Conservation (phyloP, 2,888 invertebrate genomes). For the Kryphioiulus occultus region DNA sequence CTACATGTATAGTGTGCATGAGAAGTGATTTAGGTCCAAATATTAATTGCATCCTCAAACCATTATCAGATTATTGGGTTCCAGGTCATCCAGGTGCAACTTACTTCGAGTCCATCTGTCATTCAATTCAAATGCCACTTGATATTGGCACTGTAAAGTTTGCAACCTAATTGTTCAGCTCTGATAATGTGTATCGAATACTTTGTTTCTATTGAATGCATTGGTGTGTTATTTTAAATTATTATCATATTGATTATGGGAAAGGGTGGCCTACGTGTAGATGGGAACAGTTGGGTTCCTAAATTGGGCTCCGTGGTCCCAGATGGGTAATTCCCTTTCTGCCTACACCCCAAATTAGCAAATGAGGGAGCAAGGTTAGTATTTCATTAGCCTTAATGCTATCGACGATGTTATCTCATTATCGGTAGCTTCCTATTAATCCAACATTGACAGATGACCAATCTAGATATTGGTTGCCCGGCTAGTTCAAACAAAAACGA, state of each 20-base stretch:
- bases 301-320: neutral
- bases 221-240: neutral
- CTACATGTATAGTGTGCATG: no score
- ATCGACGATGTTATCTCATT: conserved; percentile 7
- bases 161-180: neutral
- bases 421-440: conserved; percentile 26
- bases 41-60: neutral
- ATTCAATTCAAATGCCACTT: neutral
- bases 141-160: neutral
- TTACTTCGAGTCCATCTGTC: neutral
- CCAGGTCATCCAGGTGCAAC: no score
- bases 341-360: conserved; percentile 21
- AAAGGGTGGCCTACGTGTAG: neutral
- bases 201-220: neutral
- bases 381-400: conserved; percentile 27
- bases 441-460: conserved; percentile 35
- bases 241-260: neutral
- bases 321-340: neutral
- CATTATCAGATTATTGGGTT: neutral
- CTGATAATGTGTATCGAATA: neutral
- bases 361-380: neutral
- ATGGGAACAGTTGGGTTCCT: neutral
- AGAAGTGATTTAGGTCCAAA: neutral
- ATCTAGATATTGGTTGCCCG: neutral
- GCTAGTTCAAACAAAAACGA: neutral